These are phyloP conservation scores for Numida meleagris DNA, from an alignment of 2,113 vertebrate species.

Conservation along the genomic window DNA sequence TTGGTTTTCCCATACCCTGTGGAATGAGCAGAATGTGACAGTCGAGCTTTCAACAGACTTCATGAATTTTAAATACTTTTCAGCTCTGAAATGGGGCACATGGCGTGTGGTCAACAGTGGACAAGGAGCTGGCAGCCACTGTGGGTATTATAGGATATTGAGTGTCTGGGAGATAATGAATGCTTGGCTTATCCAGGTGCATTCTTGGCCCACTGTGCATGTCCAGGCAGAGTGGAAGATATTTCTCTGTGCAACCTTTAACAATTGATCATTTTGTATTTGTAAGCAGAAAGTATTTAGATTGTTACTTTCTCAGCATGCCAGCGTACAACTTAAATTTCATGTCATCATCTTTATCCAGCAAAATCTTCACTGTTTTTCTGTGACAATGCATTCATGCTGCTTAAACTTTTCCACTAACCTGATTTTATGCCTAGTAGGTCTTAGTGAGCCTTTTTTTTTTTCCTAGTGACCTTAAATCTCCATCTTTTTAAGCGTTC, in stretches of 20 bases:
- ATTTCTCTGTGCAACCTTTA: constrained; percentile 66
- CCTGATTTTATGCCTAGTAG: constrained; percentile 25
- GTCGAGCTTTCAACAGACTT: constrained; percentile 83
- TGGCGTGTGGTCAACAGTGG: constrained; percentile 76
- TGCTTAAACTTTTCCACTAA: constrained; percentile 37
- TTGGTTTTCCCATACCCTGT: constrained; percentile 84
- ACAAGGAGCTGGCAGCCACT: constrained; percentile 81
- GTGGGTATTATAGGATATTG: constrained; percentile 81
- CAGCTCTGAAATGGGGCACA: constrained; percentile 86
- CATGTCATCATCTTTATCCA: constrained; percentile 56
- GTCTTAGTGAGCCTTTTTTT: constrained; percentile 2
- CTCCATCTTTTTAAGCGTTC: background rate
- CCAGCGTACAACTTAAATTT: constrained; percentile 63
- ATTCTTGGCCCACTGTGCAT: constrained; percentile 81
- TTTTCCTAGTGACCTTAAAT: constrained; percentile 1
- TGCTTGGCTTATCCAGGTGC: constrained; percentile 81
- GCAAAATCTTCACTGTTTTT: constrained; percentile 59
- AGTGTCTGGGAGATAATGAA: constrained; percentile 88
- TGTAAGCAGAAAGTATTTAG: constrained; percentile 70
- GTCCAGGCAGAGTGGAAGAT: constrained; percentile 75
- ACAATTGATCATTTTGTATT: constrained; percentile 76
- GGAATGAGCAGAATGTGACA: constrained; percentile 92
- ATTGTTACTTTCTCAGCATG: constrained; percentile 69
- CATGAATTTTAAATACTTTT: constrained; percentile 97
- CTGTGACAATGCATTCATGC: constrained; percentile 43